Conservation (phyloP, 1,140 invertebrate species). For the Drosophila insularis region DNA sequence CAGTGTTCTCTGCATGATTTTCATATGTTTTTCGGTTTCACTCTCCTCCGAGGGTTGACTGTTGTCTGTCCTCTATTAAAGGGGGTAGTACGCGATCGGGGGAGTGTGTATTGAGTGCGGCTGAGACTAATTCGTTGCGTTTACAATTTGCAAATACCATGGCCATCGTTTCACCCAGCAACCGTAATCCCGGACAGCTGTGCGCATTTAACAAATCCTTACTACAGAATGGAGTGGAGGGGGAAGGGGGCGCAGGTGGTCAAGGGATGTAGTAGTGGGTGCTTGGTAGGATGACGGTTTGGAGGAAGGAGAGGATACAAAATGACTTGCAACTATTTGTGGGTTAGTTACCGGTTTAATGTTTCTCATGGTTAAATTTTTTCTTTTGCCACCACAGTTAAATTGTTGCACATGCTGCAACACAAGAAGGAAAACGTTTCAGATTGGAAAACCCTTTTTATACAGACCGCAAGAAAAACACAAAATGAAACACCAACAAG, state of each 20-base stretch:
- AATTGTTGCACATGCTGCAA: slow-evolving; percentile 6
- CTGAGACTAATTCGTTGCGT: slow-evolving; percentile 63
- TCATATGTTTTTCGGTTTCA: slow-evolving; percentile 36
- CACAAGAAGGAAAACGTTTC: slow-evolving; percentile 1
- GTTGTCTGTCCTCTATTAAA: too few relatives aligned
- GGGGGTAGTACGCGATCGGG: slow-evolving; percentile 8
- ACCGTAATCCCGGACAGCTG: slow-evolving; percentile 69
- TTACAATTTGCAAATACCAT: slow-evolving; percentile 64
- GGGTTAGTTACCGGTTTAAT: slow-evolving; percentile 26
- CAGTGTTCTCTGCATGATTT: slow-evolving; percentile 51
- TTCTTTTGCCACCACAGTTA: background rate
- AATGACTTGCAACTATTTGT: slow-evolving; percentile 72
- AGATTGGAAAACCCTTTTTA: slow-evolving; percentile 2
- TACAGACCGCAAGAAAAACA: slow-evolving; percentile 36
- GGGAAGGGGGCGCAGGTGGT: background rate
- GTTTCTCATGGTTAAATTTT: background rate
- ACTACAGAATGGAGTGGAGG: background rate
- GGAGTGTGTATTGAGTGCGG: slow-evolving; percentile 26
- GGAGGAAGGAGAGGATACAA: background rate
- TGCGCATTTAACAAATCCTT: slow-evolving; percentile 60
- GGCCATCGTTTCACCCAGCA: background rate
- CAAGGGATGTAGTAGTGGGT: background rate
- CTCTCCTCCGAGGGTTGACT: background rate
- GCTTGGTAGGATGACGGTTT: background rate
- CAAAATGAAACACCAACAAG: background rate